Percentiles rank a stretch among this genome's conserved stretches.
Evolutionary conservation across 2,797 vertebrate species (phyloP).

Genomic region (Mus spretus): DNA sequence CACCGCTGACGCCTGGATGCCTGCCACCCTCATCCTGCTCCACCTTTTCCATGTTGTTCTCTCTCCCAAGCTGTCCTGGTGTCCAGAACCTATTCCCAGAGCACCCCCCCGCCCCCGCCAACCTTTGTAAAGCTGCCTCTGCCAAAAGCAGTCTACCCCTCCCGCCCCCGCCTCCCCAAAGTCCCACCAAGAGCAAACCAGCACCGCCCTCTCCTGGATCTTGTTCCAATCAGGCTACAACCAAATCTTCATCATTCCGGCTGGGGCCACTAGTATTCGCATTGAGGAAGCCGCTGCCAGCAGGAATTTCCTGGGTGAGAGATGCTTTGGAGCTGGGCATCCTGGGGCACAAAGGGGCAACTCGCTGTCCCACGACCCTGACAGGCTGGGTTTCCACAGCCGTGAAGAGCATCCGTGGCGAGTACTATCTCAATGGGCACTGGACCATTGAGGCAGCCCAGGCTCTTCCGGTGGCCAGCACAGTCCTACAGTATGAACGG

Average conservation of each 20-base stretch:
- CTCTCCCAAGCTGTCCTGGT: neutral
- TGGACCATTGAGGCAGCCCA: slow-evolving; percentile 95
- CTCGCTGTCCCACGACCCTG: neutral
- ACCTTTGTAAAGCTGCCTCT: neutral
- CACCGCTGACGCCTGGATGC: fast-evolving
- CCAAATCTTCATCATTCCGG: slow-evolving; percentile 96
- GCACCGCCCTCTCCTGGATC: neutral
- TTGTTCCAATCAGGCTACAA: slow-evolving; percentile 93
- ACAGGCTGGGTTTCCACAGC: slow-evolving; percentile 87
- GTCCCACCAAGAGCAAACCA: neutral
- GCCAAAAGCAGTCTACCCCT: neutral
- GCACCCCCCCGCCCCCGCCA: no score
- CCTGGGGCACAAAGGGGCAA: neutral
- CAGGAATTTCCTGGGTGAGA: slow-evolving; percentile 96
- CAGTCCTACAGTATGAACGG: slow-evolving; percentile 94
- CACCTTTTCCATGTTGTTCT: fast-evolving
- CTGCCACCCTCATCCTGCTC: fast-evolving
- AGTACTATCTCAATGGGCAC: slow-evolving; percentile 98
- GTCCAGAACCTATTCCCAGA: neutral
- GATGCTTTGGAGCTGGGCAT: neutral
- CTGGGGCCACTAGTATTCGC: slow-evolving; percentile 95
- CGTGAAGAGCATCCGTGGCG: slow-evolving; percentile 94
- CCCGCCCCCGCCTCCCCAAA: neutral
- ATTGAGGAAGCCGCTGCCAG: slow-evolving; percentile 94
- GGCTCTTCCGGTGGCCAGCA: slow-evolving; percentile 92